These are phyloP conservation scores for Eupithecia tripunctaria DNA, from an alignment of 2,888 invertebrate species.

Conservation along the genomic window DNA sequence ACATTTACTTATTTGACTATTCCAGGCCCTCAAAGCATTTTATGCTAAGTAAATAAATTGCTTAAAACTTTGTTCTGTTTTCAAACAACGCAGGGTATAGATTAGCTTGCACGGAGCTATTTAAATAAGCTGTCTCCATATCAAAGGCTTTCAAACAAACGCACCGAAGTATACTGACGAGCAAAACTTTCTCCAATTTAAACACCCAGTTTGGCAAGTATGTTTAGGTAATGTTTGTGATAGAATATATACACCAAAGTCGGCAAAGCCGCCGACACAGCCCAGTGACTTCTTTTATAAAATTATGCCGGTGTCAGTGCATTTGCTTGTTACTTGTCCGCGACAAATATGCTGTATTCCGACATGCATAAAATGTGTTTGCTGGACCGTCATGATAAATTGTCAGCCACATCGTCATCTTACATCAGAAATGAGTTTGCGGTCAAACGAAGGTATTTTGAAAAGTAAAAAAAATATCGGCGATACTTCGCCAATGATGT, in stretches of 20 bases:
- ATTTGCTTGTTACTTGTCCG: neutral
- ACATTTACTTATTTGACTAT: neutral
- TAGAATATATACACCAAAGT: neutral
- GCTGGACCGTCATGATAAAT: too few species aligned
- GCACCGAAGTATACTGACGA: slow-evolving; percentile 49
- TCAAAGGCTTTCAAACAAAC: slow-evolving; percentile 25
- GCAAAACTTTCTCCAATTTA: slow-evolving; percentile 44
- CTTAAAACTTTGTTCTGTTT: neutral
- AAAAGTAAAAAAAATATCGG: too few species aligned
- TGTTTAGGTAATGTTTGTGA: neutral
- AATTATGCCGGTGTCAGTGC: neutral
- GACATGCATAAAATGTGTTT: too few species aligned
- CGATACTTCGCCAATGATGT: neutral
- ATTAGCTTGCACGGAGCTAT: neutral
- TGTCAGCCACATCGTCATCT: too few species aligned
- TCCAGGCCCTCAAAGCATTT: neutral
- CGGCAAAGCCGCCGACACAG: neutral
- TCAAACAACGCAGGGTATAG: neutral
- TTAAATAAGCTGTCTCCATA: slow-evolving; percentile 18
- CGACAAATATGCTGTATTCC: neutral
- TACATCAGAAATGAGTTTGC: too few species aligned
- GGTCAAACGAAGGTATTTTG: too few species aligned
- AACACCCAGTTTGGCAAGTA: slow-evolving; percentile 20
- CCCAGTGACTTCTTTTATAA: neutral
- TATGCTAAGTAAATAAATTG: neutral